Base-by-base conservation (phyloP, 2,888 invertebrate genomes). In the Odontomyia ornata region DNA sequence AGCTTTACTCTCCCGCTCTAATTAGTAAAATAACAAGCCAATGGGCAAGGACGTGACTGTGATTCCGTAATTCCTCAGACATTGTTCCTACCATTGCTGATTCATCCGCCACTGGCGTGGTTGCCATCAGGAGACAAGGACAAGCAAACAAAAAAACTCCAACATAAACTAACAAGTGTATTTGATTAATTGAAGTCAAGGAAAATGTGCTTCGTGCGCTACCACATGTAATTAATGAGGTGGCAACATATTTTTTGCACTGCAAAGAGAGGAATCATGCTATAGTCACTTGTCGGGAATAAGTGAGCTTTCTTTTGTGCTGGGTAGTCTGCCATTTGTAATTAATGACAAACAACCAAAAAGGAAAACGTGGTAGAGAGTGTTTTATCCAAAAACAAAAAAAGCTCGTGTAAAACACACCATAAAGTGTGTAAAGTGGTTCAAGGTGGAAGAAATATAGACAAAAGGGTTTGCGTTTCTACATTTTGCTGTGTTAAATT, bases 141-240 rank as follows among this genome's bases (percentile, higher is more conserved):
- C 23, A 36, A 3, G 9, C 9, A 36, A 3, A 36, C 36, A 36
- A 65, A n/a, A 69, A 46, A 46, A 13, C 47, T 25, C 3, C 23
- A 69, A 23, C 46, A 47, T 47, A 46, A 69, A 69, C 69, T 69
- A 69, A 69, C 69, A 69, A 46, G 25, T n/a, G 69, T 69, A 69
- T 69, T 69, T 69, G 69, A 69, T 69, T 69, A 69, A 69, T 69
- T 69, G 69, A 69, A 69, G 69, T 21, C 46, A 47, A 69, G 25
- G 27, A 47, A 69, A 30, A 69, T 69, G 46, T 69, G 69, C 69
- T 47, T 27, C 15, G 46, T n/a, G 1, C 47, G 43, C 69, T 47
- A 69, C 47, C 43, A 69, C 57, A 73, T 73, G 73, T 73, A 73
- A 73, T 73, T 73, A 73, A 73, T 73, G 73, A 73, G 73, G 73